These are phyloP conservation scores for Oligia strigilis DNA, from an alignment of 2,888 invertebrate species.

Conservation along the genomic window DNA sequence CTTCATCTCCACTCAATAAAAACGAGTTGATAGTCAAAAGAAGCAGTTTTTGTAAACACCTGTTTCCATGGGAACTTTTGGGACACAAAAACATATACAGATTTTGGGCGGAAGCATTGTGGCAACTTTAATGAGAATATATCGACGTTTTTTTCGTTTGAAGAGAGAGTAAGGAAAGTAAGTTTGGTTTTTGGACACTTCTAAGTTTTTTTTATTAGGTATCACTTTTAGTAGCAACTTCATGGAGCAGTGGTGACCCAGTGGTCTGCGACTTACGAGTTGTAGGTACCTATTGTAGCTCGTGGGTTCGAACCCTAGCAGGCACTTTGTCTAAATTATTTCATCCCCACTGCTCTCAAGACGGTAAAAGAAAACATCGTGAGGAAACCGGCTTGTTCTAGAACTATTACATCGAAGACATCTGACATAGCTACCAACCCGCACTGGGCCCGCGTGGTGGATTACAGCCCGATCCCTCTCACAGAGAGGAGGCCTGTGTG, in stretches of 20 bases:
- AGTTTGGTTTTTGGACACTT: not conserved
- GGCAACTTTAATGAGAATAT: constrained; percentile 47
- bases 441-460: no score
- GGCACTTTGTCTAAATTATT: no score
- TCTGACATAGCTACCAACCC: no score
- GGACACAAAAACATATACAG: constrained; percentile 75
- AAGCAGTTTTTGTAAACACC: constrained; percentile 85
- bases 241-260: not conserved
- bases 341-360: no score
- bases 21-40: constrained; percentile 84
- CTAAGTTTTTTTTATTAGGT: no score
- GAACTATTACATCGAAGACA: no score
- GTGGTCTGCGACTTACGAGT: not conserved
- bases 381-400: no score
- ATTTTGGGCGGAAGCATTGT: constrained; percentile 67
- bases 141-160: not conserved
- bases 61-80: constrained; percentile 84
- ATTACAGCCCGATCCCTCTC: no score
- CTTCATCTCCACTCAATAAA: constrained; percentile 75
- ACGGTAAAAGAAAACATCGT: no score
- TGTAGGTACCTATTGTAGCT: no score
- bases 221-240: not conserved
- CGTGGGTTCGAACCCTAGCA: no score
- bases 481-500: no score
- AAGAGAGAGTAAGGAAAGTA: constrained; percentile 20